phyloP scores from a whole-genome alignment of 2,113 vertebrate genomes.

The Eidolon helvum region DNA sequence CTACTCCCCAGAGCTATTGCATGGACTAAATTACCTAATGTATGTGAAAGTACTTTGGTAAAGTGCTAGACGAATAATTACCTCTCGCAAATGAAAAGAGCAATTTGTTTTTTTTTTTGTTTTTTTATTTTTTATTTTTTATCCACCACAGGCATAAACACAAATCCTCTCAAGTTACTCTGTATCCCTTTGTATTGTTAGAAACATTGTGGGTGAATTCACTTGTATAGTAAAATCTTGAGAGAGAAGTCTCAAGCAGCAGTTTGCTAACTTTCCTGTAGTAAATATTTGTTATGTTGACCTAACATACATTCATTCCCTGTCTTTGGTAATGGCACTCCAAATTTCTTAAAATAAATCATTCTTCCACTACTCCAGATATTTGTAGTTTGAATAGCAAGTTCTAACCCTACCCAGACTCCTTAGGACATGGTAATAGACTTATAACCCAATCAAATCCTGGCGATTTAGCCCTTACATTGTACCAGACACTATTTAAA shows the following conservation, averaged over 20 bases:
- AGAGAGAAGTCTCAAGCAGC: background rate
- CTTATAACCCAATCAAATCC: background rate
- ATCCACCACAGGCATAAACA: background rate
- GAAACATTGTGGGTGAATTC: background rate
- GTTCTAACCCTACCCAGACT: background rate
- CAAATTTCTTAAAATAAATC: background rate
- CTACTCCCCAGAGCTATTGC: background rate
- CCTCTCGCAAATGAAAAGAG: background rate
- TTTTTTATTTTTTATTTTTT: background rate
- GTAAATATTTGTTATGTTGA: background rate
- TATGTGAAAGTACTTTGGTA: background rate
- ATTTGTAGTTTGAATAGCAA: background rate
- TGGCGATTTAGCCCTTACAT: background rate
- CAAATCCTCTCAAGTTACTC: slow-evolving; percentile 3
- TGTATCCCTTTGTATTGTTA: background rate
- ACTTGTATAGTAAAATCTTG: background rate
- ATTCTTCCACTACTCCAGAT: background rate
- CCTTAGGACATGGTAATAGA: background rate
- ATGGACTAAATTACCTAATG: background rate
- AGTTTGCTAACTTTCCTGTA: background rate
- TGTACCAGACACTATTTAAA: background rate
- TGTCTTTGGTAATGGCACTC: background rate
- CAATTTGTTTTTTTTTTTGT: background rate
- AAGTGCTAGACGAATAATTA: slow-evolving; percentile 24
- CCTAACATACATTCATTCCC: background rate